phyloP scores from a whole-genome alignment of 1,140 invertebrate genomes.

The Hesperophylax magnus region DNA sequence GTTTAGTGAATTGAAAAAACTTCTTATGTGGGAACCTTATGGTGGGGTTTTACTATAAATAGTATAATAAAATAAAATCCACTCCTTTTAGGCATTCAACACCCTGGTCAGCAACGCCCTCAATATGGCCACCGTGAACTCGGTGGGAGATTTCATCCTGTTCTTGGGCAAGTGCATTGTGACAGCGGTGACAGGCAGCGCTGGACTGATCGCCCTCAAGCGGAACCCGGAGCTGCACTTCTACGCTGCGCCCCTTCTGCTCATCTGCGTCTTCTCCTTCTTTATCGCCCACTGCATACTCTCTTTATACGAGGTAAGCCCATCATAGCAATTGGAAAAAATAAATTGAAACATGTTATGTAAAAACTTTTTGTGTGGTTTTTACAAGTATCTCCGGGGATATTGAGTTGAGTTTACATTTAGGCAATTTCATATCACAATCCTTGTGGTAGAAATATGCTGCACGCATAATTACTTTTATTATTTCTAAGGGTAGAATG shows the following conservation, averaged over 20 bases:
- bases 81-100: constrained; percentile 80
- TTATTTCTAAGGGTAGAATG: too few species aligned
- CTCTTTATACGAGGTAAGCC: constrained; percentile 90
- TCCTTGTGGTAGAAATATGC: too few species aligned
- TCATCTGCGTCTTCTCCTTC: constrained; percentile 92
- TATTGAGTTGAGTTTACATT: too few species aligned
- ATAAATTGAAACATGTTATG: too few species aligned
- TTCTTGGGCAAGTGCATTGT: constrained; percentile 94
- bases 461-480: too few species aligned
- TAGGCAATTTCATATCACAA: too few species aligned
- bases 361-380: too few species aligned
- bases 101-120: constrained; percentile 87
- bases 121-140: constrained; percentile 92
- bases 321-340: too few species aligned
- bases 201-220: constrained; percentile 83
- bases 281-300: constrained; percentile 94
- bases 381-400: too few species aligned
- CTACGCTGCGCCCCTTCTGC: constrained; percentile 87
- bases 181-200: constrained; percentile 81
- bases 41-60: too few species aligned
- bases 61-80: neutral
- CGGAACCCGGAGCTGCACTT: constrained; percentile 81
- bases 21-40: too few species aligned
- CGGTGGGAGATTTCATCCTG: constrained; percentile 94
- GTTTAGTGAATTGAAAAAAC: too few species aligned